Percentiles rank a stretch among this genome's conserved stretches.
These are phyloP conservation scores for Patella vulgata DNA, from an alignment of 1,140 invertebrate genomes.

Conservation along the genomic window DNA sequence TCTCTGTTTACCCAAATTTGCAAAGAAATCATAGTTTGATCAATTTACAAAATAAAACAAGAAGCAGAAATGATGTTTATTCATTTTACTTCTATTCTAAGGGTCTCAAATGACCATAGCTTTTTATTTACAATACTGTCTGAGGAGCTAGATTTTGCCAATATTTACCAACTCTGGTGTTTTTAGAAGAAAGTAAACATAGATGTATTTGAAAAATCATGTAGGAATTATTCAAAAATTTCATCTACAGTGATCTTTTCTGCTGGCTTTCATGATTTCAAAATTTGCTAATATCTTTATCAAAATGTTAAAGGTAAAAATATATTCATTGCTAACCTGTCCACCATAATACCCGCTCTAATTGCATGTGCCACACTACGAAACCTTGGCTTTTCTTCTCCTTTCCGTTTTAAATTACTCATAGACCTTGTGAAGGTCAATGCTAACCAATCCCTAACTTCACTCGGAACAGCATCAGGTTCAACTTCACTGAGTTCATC, in stretches of 20 bases:
- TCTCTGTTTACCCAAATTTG: slow-evolving; percentile 3
- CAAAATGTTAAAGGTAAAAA: too few species aligned
- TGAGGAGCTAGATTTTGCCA: too few species aligned
- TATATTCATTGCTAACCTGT: slow-evolving; percentile 73
- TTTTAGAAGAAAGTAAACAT: too few species aligned
- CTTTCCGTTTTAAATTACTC: slow-evolving; percentile 62
- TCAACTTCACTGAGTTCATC: slow-evolving; percentile 96
- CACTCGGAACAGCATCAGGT: slow-evolving; percentile 92
- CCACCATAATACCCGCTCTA: slow-evolving; percentile 96
- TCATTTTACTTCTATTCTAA: too few species aligned
- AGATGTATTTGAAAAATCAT: too few species aligned
- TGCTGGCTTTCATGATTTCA: background rate
- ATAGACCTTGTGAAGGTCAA: slow-evolving; percentile 90
- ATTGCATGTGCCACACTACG: slow-evolving; percentile 97
- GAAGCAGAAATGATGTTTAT: too few species aligned
- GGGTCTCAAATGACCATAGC: too few species aligned
- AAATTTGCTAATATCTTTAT: background rate
- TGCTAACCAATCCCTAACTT: slow-evolving; percentile 96
- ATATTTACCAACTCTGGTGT: too few species aligned
- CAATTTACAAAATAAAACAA: slow-evolving; percentile 1
- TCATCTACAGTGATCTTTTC: background rate
- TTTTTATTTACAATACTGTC: too few species aligned
- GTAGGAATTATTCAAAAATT: too few species aligned
- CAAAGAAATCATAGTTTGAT: background rate
- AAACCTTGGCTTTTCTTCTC: slow-evolving; percentile 76